phyloP scores from a whole-genome alignment of 2,888 invertebrate genomes.

The Pyrochroa serraticornis region DNA sequence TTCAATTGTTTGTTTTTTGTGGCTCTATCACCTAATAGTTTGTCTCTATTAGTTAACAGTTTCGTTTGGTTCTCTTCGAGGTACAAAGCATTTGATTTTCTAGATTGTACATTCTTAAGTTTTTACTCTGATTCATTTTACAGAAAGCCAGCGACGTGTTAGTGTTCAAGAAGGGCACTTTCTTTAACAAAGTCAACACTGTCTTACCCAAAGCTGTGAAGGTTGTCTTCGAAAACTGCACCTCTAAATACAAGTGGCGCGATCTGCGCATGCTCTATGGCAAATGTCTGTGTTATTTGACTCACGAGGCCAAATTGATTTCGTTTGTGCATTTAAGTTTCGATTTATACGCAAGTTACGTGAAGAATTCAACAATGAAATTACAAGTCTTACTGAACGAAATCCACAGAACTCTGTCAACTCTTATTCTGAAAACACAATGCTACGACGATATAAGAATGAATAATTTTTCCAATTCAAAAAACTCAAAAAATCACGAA shows the following conservation, averaged over 20 bases:
- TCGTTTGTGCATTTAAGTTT: slow-evolving; percentile 30
- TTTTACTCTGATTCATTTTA: slow-evolving; percentile 24
- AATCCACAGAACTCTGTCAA: slow-evolving; percentile 10
- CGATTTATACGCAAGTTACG: slow-evolving; percentile 28
- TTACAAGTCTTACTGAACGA: slow-evolving; percentile 24
- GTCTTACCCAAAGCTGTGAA: slow-evolving; percentile 37
- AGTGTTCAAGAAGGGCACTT: slow-evolving; percentile 36
- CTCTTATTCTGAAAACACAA: slow-evolving; percentile 31
- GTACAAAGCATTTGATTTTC: too few species aligned
- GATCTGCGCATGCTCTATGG: slow-evolving; percentile 34
- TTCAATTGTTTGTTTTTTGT: too few species aligned
- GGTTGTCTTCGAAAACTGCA: slow-evolving; percentile 38
- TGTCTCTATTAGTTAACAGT: too few species aligned
- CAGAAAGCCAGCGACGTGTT: slow-evolving; percentile 34
- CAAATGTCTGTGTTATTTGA: slow-evolving; percentile 39
- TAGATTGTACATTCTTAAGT: not conserved
- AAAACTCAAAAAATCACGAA: slow-evolving; percentile 25
- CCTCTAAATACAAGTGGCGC: slow-evolving; percentile 31
- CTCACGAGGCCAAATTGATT: slow-evolving; percentile 31
- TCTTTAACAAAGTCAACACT: slow-evolving; percentile 32
- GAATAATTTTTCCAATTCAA: slow-evolving; percentile 27
- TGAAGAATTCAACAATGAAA: slow-evolving; percentile 23
- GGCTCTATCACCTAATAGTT: too few species aligned
- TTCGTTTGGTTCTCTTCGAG: too few species aligned
- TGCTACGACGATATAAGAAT: slow-evolving; percentile 21